Percentiles rank a stretch among this genome's conserved stretches.
phyloP scores from a whole-genome alignment of 1,140 invertebrate species.

The Tribolium madens region DNA sequence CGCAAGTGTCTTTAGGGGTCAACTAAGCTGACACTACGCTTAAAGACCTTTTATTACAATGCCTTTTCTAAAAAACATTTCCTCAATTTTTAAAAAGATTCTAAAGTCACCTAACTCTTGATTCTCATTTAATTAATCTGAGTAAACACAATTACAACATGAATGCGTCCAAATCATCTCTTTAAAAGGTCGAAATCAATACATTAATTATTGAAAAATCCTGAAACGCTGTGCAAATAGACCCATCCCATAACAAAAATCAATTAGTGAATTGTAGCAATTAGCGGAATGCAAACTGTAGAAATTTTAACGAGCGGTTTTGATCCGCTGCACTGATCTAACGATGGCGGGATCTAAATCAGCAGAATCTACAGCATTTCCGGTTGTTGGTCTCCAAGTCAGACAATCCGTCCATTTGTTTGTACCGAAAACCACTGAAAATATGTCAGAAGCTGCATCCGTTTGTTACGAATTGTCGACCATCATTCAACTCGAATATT shows the following conservation, averaged over 20 bases:
- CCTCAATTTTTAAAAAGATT: no score
- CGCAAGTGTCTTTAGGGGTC: not conserved
- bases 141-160: constrained; percentile 30
- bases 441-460: constrained; percentile 27
- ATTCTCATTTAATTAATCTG: constrained; percentile 24
- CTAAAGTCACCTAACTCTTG: not conserved
- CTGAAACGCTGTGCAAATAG: constrained; percentile 9
- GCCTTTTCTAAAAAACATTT: not conserved
- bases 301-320: constrained; percentile 18
- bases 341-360: not conserved
- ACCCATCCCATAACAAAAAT: constrained; percentile 16
- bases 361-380: not conserved
- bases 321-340: not conserved
- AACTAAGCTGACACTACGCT: not conserved
- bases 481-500: constrained; percentile 43
- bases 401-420: not conserved
- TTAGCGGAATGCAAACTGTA: constrained; percentile 9
- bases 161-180: constrained; percentile 26
- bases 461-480: constrained; percentile 32
- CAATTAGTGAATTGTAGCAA: constrained; percentile 34
- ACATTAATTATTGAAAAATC: constrained; percentile 42
- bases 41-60: not conserved
- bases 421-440: constrained; percentile 18
- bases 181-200: not conserved
- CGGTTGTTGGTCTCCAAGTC: not conserved